A percentile compares a stretch with the other conserved stretches of the same genome.
Conservation (phyloP, 2,797 vertebrate genomes). For the Gephyroberyx darwinii region DNA sequence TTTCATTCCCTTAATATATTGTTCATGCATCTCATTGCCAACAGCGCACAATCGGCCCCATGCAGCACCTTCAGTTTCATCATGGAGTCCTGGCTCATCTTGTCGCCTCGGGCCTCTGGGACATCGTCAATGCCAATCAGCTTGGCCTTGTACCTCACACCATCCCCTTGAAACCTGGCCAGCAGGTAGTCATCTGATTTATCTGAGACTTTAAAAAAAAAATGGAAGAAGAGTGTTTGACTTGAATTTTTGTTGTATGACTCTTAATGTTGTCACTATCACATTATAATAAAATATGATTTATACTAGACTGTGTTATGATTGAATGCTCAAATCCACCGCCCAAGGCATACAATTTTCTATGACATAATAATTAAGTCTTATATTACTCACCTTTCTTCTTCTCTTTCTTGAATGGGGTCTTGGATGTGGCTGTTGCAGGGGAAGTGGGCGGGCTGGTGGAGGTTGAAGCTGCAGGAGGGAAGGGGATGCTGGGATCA, state of each 20-base stretch:
- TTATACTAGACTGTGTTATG: too few species aligned
- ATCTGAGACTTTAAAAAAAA: slow-evolving; percentile 80
- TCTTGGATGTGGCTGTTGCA: slow-evolving; percentile 73
- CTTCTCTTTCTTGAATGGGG: slow-evolving; percentile 89
- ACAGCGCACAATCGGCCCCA: not conserved
- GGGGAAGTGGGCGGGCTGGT: slow-evolving; percentile 67
- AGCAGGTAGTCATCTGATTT: slow-evolving; percentile 95
- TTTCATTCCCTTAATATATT: not conserved
- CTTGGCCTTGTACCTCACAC: slow-evolving; percentile 96
- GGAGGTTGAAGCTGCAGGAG: slow-evolving; percentile 27
- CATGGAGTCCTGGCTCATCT: slow-evolving; percentile 99
- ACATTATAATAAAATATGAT: too few species aligned
- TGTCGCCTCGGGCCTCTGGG: slow-evolving; percentile 92
- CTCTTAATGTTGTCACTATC: too few species aligned
- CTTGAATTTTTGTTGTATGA: too few species aligned
- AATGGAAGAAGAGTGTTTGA: too few species aligned
- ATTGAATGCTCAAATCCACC: not conserved
- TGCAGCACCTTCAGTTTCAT: slow-evolving; percentile 95
- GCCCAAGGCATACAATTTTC: too few species aligned
- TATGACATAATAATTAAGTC: too few species aligned
- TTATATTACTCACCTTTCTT: slow-evolving; percentile 86
- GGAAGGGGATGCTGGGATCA: slow-evolving; percentile 58
- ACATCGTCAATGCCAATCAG: slow-evolving; percentile 96
- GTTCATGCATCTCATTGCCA: not conserved
- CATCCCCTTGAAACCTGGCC: slow-evolving; percentile 94